Evolutionary conservation across 2,888 invertebrate genomes (phyloP).

Genomic region (Abscondita cerata): DNA sequence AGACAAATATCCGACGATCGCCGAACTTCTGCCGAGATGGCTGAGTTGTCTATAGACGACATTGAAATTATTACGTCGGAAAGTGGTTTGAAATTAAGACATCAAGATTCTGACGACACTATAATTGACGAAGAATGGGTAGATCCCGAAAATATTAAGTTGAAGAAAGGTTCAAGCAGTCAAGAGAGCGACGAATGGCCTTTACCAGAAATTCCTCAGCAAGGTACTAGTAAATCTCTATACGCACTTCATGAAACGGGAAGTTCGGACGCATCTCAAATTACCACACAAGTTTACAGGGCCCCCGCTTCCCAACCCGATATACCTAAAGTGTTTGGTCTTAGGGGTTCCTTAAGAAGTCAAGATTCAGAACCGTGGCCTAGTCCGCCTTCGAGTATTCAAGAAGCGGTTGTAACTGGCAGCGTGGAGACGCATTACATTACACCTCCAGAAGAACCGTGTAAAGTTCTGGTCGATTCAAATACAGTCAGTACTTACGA

Average conservation of each 20-base stretch:
- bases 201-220: conserved; percentile 71
- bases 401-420: conserved; percentile 75
- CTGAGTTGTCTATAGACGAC: conserved; percentile 80
- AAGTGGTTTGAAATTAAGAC: conserved; percentile 53
- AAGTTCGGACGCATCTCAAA: conserved; percentile 58
- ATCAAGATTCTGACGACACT: conserved; percentile 59
- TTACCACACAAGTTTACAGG: conserved; percentile 56
- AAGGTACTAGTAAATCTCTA: conserved; percentile 47
- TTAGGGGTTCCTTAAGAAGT: conserved; percentile 55
- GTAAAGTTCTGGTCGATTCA: conserved; percentile 78
- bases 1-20: conserved; percentile 79
- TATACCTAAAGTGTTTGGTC: conserved; percentile 57
- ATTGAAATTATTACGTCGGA: conserved; percentile 59
- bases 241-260: conserved; percentile 57
- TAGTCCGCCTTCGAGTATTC: conserved; percentile 75
- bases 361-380: conserved; percentile 84
- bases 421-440: conserved; percentile 83
- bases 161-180: conserved; percentile 60
- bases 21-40: conserved; percentile 84
- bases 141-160: conserved; percentile 47
- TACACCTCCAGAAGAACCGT: conserved; percentile 79
- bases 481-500: conserved; percentile 66
- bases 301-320: conserved; percentile 53
- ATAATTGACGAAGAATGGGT: conserved; percentile 58
- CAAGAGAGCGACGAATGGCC: conserved; percentile 79